phyloP scores from a whole-genome alignment of 2,113 vertebrate species.

The Rhabdomys dilectus region DNA sequence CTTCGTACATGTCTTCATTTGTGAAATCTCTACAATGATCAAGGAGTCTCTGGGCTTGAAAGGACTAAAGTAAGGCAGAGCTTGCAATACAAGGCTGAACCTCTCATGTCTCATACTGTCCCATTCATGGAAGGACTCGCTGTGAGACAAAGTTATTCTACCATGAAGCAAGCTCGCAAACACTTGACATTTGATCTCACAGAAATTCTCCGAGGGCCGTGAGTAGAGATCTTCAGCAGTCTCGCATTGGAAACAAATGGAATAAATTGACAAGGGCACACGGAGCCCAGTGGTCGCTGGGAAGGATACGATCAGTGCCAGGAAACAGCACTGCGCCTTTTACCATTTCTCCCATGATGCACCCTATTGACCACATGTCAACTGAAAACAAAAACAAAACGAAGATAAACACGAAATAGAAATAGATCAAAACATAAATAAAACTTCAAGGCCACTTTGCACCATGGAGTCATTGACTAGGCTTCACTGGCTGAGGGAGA shows the following conservation, averaged over 20 bases:
- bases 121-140: constrained; percentile 20
- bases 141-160: constrained; percentile 15
- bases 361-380: constrained; percentile 99
- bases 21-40: not conserved
- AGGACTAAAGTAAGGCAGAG: constrained; percentile 25
- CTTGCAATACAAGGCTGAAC: not conserved
- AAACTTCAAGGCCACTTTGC: constrained; percentile 75
- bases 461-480: constrained; percentile 36
- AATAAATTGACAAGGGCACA: constrained; percentile 29
- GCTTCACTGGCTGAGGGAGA: not conserved
- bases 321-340: constrained; percentile 98
- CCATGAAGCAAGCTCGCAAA: constrained; percentile 8
- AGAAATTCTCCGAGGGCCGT: not conserved
- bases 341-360: constrained; percentile 99
- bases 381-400: constrained; percentile 94
- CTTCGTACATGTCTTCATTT: constrained; percentile 21
- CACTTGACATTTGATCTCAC: constrained; percentile 38
- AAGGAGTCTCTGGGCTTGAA: not conserved
- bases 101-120: not conserved
- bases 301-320: constrained; percentile 99
- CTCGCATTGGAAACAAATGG: constrained; percentile 10
- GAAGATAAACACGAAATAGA: constrained; percentile 89
- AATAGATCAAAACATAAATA: constrained; percentile 86
- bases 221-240: not conserved
- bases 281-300: constrained; percentile 74